These are phyloP conservation scores for Mystacides longicornis DNA, from an alignment of 2,888 invertebrate genomes.

Conservation along the genomic window DNA sequence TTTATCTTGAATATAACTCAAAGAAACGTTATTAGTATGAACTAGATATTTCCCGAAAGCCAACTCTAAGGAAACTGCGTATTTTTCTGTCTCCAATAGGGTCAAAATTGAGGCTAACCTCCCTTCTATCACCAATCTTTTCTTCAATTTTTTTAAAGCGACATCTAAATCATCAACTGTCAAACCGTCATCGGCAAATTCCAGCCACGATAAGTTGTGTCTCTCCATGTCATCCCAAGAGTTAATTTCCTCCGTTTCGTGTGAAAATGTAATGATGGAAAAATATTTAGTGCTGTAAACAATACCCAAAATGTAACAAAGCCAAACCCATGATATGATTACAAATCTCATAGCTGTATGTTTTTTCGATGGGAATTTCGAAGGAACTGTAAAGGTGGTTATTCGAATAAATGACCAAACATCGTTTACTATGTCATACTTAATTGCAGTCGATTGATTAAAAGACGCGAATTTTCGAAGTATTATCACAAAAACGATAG, in stretches of 20 bases:
- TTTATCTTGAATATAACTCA: slow-evolving; percentile 4
- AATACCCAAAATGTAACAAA: slow-evolving; percentile 10
- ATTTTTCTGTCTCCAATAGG: background rate
- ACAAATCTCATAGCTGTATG: slow-evolving; percentile 12
- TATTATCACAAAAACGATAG: slow-evolving; percentile 2
- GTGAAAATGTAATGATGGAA: slow-evolving; percentile 5
- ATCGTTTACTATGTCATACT: no score
- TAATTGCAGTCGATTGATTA: no score
- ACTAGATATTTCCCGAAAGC: slow-evolving; percentile 10
- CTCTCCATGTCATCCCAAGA: slow-evolving; percentile 10
- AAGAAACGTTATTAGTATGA: background rate
- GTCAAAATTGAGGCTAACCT: background rate
- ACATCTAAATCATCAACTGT: background rate
- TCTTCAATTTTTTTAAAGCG: background rate
- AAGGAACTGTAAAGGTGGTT: slow-evolving; percentile 9
- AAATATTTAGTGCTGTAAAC: slow-evolving; percentile 13
- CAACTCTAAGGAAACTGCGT: slow-evolving; percentile 10
- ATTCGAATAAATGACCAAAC: slow-evolving; percentile 12
- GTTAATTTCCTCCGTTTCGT: slow-evolving; percentile 7
- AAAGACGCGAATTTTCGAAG: slow-evolving; percentile 1
- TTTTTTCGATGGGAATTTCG: slow-evolving; percentile 6
- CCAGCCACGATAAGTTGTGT: slow-evolving; percentile 8
- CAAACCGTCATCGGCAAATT: background rate
- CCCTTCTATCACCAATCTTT: background rate
- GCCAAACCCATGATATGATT: slow-evolving; percentile 8